Conservation (phyloP, 2,888 invertebrate genomes). For the Gymnoscelis rufifasciata region DNA sequence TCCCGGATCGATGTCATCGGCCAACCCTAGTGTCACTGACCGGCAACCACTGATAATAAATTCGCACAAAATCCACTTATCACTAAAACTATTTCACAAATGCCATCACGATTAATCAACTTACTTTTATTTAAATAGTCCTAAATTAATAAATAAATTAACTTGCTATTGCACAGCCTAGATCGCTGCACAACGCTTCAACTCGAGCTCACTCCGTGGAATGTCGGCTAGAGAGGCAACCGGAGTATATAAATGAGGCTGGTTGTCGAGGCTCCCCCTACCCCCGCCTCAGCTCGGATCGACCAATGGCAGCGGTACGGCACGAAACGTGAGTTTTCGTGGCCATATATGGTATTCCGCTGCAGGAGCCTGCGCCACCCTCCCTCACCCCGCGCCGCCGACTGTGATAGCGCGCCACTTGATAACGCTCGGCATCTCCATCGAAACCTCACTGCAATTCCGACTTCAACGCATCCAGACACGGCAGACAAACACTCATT, state of each 20-base stretch:
- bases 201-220: conserved; percentile 76
- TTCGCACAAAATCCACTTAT: conserved; percentile 48
- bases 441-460: conserved; percentile 36
- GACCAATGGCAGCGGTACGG: conserved; percentile 81
- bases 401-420: conserved; percentile 54
- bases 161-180: conserved; percentile 76
- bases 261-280: conserved; percentile 75
- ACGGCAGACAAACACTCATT: conserved; percentile 5
- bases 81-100: conserved; percentile 48
- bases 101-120: conserved; percentile 50
- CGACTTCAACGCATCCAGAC: conserved; percentile 17
- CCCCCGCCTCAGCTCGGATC: conserved; percentile 69
- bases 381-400: conserved; percentile 42
- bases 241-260: conserved; percentile 79
- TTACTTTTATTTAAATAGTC: conserved; percentile 78
- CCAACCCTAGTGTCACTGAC: conserved; percentile 68
- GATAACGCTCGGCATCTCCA: conserved; percentile 58
- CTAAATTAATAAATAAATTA: conserved; percentile 78
- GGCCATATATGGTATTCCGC: conserved; percentile 75
- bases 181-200: conserved; percentile 71
- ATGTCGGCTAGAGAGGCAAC: conserved; percentile 65
- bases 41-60: conserved; percentile 61
- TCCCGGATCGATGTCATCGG: conserved; percentile 48
- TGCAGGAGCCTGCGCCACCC: conserved; percentile 77
- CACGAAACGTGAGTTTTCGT: conserved; percentile 73